Evolutionary conservation across 2,797 vertebrate species (phyloP).

Genomic region (Cyclopterus lumpus): DNA sequence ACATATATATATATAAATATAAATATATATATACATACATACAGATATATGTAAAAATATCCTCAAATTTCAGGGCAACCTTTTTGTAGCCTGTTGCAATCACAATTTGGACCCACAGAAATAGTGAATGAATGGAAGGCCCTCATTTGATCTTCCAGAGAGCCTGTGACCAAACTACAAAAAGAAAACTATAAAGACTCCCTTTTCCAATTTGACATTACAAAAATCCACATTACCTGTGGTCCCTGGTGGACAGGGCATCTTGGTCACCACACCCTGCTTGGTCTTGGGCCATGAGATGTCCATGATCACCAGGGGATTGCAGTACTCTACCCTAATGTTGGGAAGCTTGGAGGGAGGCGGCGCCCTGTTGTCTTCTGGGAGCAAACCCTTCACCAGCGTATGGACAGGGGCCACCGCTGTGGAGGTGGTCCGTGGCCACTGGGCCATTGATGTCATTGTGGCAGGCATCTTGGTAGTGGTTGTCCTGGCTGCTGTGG

Average conservation of each 20-base stretch:
- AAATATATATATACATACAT: no score
- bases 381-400: conserved; percentile 37
- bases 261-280: conserved; percentile 89
- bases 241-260: conserved; percentile 91
- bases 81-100: neutral
- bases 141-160: neutral
- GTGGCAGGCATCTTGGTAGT: conserved; percentile 73
- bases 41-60: conserved; percentile 8
- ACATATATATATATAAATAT: no score
- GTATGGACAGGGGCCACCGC: conserved; percentile 48
- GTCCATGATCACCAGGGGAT: conserved; percentile 88
- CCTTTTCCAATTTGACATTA: neutral
- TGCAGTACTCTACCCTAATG: conserved; percentile 88
- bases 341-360: conserved; percentile 90
- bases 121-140: neutral
- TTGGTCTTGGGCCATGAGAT: conserved; percentile 94
- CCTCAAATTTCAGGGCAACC: neutral
- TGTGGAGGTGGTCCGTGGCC: conserved; percentile 84
- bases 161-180: neutral
- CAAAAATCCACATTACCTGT: conserved; percentile 83
- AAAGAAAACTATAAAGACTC: neutral
- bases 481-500: conserved; percentile 69
- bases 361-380: conserved; percentile 77
- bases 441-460: conserved; percentile 64
- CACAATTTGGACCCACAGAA: neutral